Percentiles rank a stretch among this genome's conserved stretches.
Conservation (phyloP, 2,888 invertebrate genomes). For the Athetis lepigone region DNA sequence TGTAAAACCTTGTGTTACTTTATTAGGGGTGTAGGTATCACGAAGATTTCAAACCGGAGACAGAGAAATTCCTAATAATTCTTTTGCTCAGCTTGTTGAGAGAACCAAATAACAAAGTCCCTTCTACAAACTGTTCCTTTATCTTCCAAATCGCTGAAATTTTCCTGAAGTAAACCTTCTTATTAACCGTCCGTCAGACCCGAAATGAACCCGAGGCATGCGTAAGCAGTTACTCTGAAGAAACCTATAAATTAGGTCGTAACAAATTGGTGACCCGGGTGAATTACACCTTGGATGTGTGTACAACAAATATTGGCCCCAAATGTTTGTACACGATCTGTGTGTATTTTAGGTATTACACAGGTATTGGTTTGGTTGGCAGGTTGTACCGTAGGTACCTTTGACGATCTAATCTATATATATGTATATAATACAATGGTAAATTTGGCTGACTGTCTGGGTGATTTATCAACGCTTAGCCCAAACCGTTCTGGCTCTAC, state of each 20-base stretch:
- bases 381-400: too few relatives aligned
- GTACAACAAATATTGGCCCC: conserved; percentile 36
- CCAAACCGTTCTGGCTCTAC: too few relatives aligned
- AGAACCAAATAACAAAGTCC: neutral
- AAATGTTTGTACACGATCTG: conserved; percentile 18
- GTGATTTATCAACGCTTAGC: too few relatives aligned
- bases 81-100: too few relatives aligned
- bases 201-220: conserved; percentile 22
- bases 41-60: too few relatives aligned
- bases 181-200: conserved; percentile 3
- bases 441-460: too few relatives aligned
- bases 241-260: conserved; percentile 39
- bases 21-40: too few relatives aligned
- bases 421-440: too few relatives aligned
- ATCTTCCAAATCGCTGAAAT: neutral
- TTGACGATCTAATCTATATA: too few relatives aligned
- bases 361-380: conserved; percentile 7
- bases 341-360: conserved; percentile 19
- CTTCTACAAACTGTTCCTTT: neutral
- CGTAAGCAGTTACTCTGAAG: conserved; percentile 12
- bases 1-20: too few relatives aligned
- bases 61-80: too few relatives aligned
- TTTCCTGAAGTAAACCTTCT: conserved; percentile 7
- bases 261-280: conserved; percentile 23
- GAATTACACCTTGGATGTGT: conserved; percentile 27